Conservation (phyloP, 2,797 vertebrate species). For the Craterocephalus amniculus region DNA sequence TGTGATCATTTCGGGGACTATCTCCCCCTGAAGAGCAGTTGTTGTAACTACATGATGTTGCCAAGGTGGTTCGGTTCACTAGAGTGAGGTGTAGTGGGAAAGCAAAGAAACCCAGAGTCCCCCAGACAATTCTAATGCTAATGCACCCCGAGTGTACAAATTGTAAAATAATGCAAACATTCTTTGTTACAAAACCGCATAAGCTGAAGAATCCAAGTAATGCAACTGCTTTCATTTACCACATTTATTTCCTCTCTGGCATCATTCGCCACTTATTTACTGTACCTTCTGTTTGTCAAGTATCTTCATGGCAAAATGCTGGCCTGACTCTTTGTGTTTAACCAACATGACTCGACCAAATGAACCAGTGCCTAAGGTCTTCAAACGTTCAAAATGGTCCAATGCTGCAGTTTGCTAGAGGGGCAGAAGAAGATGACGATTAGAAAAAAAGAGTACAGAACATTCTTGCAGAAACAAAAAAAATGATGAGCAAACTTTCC, state of each 20-base stretch:
- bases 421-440: slow-evolving; percentile 1
- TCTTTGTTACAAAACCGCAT: not conserved
- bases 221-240: not conserved
- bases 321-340: slow-evolving; percentile 89
- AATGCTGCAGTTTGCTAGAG: slow-evolving; percentile 90
- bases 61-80: not conserved
- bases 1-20: too few species aligned
- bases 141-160: not conserved
- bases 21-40: not conserved
- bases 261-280: not conserved
- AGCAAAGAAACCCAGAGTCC: not conserved
- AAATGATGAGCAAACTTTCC: not conserved
- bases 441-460: not conserved
- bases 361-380: slow-evolving; percentile 94
- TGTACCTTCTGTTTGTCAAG: slow-evolving; percentile 96
- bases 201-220: not conserved
- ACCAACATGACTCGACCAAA: slow-evolving; percentile 96
- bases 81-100: not conserved
- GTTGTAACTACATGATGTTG: not conserved
- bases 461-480: too few species aligned
- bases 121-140: too few species aligned
- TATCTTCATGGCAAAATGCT: slow-evolving; percentile 96
- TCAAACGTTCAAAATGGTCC: slow-evolving; percentile 94
- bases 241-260: not conserved
- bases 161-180: not conserved